A percentile compares a stretch with the other conserved stretches of the same genome.
phyloP scores from a whole-genome alignment of 1,140 invertebrate genomes.

The Pachyrhynchus sulphureomaculatus region DNA sequence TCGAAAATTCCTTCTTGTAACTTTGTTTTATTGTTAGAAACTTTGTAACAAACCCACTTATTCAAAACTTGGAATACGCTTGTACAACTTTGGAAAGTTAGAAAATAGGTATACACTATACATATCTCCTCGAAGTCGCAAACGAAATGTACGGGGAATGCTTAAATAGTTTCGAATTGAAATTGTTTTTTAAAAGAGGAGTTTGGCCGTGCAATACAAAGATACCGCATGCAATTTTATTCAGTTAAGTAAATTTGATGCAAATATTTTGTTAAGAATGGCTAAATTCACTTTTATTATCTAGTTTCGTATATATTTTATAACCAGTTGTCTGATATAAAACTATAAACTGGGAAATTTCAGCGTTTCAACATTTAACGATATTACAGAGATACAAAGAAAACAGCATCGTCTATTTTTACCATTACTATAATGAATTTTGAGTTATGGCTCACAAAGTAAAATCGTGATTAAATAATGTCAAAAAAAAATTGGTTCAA shows the following conservation, averaged over 20 bases:
- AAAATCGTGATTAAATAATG: too few relatives aligned
- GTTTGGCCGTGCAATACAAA: background rate
- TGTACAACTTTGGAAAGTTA: conserved; percentile 18
- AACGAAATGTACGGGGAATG: conserved; percentile 19
- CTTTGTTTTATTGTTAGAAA: conserved; percentile 23
- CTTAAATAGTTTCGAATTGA: conserved; percentile 21
- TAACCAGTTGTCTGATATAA: too few relatives aligned
- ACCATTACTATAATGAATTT: too few relatives aligned
- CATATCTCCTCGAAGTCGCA: conserved; percentile 18
- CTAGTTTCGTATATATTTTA: too few relatives aligned
- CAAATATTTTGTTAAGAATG: too few relatives aligned
- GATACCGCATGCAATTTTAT: conserved; percentile 1
- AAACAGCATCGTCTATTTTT: too few relatives aligned
- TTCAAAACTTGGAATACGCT: conserved; percentile 23
- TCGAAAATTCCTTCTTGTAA: conserved; percentile 21
- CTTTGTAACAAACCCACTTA: conserved; percentile 27
- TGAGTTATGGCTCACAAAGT: too few relatives aligned
- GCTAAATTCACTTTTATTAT: too few relatives aligned
- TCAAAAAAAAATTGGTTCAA: too few relatives aligned
- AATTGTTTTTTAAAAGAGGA: conserved; percentile 22
- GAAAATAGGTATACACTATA: conserved; percentile 28
- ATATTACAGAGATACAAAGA: too few relatives aligned
- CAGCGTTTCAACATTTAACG: too few relatives aligned
- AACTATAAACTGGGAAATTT: too few relatives aligned
- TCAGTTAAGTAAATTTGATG: conserved; percentile 2